These are phyloP conservation scores for Trisateles emortualis DNA, from an alignment of 2,888 invertebrate species.

Conservation along the genomic window DNA sequence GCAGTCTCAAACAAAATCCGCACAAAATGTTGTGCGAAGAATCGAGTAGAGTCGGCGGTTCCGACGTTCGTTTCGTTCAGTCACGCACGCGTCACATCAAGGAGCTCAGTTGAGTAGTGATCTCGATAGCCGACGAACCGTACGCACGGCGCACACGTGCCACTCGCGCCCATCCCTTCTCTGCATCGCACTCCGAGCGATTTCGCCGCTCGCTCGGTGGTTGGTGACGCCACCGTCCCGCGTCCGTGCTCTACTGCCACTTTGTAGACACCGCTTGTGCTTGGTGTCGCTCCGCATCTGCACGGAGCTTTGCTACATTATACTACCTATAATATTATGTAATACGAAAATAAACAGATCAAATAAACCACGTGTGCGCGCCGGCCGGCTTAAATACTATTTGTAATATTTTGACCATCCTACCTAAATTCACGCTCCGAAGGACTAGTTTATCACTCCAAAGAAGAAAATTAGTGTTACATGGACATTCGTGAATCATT, in stretches of 20 bases:
- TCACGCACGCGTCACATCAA: conserved; percentile 73
- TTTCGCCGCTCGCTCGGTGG: conserved; percentile 59
- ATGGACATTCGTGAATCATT: conserved; percentile 36
- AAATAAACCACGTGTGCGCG: conserved; percentile 74
- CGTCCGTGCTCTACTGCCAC: conserved; percentile 39
- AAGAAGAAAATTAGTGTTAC: conserved; percentile 29
- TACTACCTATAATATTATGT: conserved; percentile 68
- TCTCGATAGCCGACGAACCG: conserved; percentile 73
- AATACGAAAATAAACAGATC: conserved; percentile 75
- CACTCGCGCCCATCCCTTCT: conserved; percentile 65
- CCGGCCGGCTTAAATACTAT: conserved; percentile 45
- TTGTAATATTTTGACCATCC: conserved; percentile 20
- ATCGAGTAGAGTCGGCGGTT: conserved; percentile 62
- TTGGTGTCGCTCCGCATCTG: conserved; percentile 46
- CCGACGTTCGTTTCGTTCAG: conserved; percentile 65
- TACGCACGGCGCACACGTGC: conserved; percentile 78
- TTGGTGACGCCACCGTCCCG: conserved; percentile 50
- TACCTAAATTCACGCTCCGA: conserved; percentile 26
- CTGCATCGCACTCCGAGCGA: conserved; percentile 59
- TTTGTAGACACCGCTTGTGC: conserved; percentile 43
- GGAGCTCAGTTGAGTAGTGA: conserved; percentile 73
- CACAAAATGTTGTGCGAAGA: conserved; percentile 75
- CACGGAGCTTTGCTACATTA: conserved; percentile 49
- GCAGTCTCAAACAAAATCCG: conserved; percentile 79
- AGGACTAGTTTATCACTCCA: conserved; percentile 6